These are phyloP conservation scores for Sorex araneus DNA, from an alignment of 2,113 vertebrate species.

Conservation along the genomic window DNA sequence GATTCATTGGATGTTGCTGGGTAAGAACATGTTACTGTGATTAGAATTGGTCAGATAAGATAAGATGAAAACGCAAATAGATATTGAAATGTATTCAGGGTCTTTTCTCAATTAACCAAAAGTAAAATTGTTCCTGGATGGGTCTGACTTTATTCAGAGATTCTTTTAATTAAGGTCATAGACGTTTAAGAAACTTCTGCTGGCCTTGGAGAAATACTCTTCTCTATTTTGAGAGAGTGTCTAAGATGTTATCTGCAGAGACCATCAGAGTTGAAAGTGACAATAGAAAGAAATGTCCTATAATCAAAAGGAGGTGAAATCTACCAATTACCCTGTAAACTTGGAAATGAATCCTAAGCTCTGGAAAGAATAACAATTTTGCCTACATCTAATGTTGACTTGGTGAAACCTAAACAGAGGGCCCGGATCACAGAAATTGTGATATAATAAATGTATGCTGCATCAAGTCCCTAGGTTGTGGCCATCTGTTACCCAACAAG, in stretches of 20 bases:
- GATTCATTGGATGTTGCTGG: not conserved
- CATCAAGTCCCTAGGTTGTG: not conserved
- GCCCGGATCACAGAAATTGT: not conserved
- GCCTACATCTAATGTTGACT: too few relatives aligned
- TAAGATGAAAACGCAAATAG: not conserved
- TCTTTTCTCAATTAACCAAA: not conserved
- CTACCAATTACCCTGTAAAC: not conserved
- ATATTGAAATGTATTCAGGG: not conserved
- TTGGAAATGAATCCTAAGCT: not conserved
- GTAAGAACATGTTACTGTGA: not conserved
- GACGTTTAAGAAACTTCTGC: not conserved
- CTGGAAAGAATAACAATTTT: too few relatives aligned
- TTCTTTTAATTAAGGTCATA: not conserved
- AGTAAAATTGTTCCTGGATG: not conserved
- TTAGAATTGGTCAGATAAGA: not conserved
- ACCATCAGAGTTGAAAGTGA: not conserved
- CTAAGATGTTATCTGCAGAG: not conserved
- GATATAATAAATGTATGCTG: not conserved
- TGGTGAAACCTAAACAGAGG: not conserved
- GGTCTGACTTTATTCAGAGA: not conserved
- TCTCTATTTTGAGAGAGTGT: not conserved
- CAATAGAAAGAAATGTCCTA: not conserved
- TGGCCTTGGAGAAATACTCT: too few relatives aligned
- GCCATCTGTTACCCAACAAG: too few relatives aligned
- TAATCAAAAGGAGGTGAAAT: slow-evolving; percentile 1